These are phyloP conservation scores for Malurus splendens DNA, from an alignment of 2,797 vertebrate genomes.

Conservation along the genomic window DNA sequence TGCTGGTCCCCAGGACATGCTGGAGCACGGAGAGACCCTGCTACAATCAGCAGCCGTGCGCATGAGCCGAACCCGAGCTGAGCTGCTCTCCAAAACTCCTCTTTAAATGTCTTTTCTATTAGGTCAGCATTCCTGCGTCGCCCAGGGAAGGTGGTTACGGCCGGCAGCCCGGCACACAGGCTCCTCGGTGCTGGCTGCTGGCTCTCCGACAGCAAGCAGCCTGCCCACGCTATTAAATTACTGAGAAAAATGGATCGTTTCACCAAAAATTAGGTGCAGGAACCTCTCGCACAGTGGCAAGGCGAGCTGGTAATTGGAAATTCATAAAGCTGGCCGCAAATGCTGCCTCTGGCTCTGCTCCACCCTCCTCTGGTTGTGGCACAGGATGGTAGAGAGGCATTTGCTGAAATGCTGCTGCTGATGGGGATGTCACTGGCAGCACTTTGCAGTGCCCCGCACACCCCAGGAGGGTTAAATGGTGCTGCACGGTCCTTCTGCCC, in stretches of 20 bases:
- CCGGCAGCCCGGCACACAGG: slow-evolving; percentile 38
- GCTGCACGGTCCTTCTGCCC: not conserved
- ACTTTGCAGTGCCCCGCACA: not conserved
- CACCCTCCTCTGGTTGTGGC: not conserved
- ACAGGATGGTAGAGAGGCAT: not conserved
- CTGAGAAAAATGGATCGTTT: slow-evolving; percentile 48
- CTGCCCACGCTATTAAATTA: slow-evolving; percentile 53
- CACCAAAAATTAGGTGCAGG: slow-evolving; percentile 48
- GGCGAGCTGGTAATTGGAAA: slow-evolving; percentile 31
- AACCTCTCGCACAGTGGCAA: not conserved
- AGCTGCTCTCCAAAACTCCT: slow-evolving; percentile 5
- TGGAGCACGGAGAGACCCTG: rapidly evolving
- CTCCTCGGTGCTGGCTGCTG: slow-evolving; percentile 39
- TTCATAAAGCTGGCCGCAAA: slow-evolving; percentile 3
- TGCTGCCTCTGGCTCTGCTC: not conserved
- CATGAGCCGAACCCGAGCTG: not conserved
- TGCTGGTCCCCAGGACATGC: rapidly evolving
- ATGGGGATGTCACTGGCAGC: rapidly evolving
- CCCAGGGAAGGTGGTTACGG: slow-evolving; percentile 48
- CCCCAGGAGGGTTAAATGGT: not conserved
- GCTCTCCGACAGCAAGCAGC: slow-evolving; percentile 15
- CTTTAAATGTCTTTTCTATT: slow-evolving; percentile 56
- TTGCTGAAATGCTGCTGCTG: not conserved
- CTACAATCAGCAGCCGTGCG: not conserved
- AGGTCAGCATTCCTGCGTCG: slow-evolving; percentile 49